Percentiles rank a stretch among this genome's conserved stretches.
These are phyloP conservation scores for Sakesphorus luctuosus DNA, from an alignment of 2,113 vertebrate genomes.

Conservation along the genomic window DNA sequence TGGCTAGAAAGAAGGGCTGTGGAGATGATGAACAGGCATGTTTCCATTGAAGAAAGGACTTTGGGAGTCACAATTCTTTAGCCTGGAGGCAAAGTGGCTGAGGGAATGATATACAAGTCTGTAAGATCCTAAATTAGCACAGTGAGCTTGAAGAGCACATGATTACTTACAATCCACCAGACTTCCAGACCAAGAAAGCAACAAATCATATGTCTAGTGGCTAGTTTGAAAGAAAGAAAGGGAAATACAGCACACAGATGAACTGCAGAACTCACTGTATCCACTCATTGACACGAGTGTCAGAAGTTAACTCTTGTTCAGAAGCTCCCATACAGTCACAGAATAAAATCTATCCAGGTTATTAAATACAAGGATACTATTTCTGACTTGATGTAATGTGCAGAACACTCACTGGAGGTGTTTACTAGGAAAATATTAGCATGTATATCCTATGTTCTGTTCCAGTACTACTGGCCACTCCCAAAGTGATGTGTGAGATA, in stretches of 20 bases:
- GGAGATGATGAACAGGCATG: background rate
- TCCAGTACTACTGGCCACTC: background rate
- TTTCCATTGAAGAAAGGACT: background rate
- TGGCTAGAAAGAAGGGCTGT: background rate
- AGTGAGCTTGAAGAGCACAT: background rate
- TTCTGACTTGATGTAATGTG: background rate
- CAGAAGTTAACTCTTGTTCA: background rate
- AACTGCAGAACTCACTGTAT: background rate
- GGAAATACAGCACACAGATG: background rate
- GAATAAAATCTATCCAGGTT: background rate
- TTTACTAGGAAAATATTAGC: background rate
- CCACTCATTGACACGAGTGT: background rate
- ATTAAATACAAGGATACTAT: background rate
- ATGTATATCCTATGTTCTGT: background rate
- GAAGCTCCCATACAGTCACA: background rate
- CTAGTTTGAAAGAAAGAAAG: background rate
- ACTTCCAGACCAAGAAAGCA: background rate
- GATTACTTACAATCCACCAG: background rate
- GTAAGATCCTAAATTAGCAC: background rate
- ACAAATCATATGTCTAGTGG: background rate
- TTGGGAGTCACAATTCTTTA: background rate
- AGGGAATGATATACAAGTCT: background rate
- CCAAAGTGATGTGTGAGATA: background rate
- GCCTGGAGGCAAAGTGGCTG: background rate
- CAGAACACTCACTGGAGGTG: background rate